Evolutionary conservation across 2,797 vertebrate genomes (phyloP).

Genomic region (Myotis vivesi): DNA sequence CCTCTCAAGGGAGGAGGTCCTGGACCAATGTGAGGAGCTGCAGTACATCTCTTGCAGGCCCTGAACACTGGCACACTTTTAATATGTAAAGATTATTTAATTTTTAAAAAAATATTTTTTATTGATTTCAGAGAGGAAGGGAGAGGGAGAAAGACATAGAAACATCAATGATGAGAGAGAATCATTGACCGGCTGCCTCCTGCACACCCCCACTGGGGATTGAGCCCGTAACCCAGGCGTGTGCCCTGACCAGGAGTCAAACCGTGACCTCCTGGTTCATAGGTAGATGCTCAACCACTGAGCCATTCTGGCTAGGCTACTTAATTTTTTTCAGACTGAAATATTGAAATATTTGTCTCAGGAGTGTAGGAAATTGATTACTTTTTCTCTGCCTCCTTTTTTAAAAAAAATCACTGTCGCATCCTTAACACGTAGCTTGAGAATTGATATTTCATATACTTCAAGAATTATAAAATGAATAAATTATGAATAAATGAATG

Average conservation of each 20-base stretch:
- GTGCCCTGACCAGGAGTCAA: too few species aligned
- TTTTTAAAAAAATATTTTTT: not conserved
- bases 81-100: not conserved
- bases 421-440: not conserved
- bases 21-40: not conserved
- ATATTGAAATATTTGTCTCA: not conserved
- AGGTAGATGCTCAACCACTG: too few species aligned
- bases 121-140: too few species aligned
- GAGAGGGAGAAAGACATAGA: too few species aligned
- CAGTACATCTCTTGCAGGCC: not conserved
- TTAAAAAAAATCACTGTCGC: not conserved
- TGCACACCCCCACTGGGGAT: too few species aligned
- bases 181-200: too few species aligned
- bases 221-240: too few species aligned
- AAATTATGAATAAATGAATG: not conserved
- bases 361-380: not conserved
- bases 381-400: not conserved
- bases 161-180: too few species aligned
- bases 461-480: not conserved
- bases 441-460: not conserved
- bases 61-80: not conserved
- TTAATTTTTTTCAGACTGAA: not conserved
- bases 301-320: too few species aligned
- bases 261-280: too few species aligned
- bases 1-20: not conserved